Evolutionary conservation across 2,113 vertebrate genomes (phyloP), one percentile per base, ranked within the genome.

Genomic region (Sciurus niger): DNA sequence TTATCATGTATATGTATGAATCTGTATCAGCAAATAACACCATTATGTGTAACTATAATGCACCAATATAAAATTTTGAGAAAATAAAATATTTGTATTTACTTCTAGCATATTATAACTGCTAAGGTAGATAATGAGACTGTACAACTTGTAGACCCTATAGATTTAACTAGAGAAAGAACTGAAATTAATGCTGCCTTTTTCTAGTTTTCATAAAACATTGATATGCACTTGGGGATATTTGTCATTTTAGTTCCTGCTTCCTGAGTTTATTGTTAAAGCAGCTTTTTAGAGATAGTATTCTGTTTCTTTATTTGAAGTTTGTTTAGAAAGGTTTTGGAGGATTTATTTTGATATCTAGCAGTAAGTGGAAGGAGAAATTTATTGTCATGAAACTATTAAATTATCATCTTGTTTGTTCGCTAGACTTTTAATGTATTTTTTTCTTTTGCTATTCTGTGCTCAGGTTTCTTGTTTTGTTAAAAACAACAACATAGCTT

Each of bases 221-320:
- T 91, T 77, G 20, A 80, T 91, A 10, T 93, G 1, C 16, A 65
- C 51, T 91, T 88, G 40, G 92, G 30, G 8, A 46, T 88, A 89
- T 20, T 89, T 95, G 8, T 93, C 37, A 48, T 88, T 94, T 94
- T 25, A 46, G 25, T 78, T 84, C 20, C 18, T 22, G 91, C 6
- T 40, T 82, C 43, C 55, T 65, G 63, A 51, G 82, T 94, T 92
- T 74, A 55, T 89, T 86, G 25, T 93, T 94, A 24, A n/a, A 93
- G 4, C 2, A 82, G 32, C 4, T 94, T 93, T 74, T 84, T 88
- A 72, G 24, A 82, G 9, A 16, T 63, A 22, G 6, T 63, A 20
- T 51, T 93, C n/a, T 67, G 7, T 90, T 53, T 4, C 18, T 89
- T 28, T 37, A 60, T 82, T 82, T 95, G 22, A 9, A 73, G n/a